Conservation (phyloP, 92 coral and sea anemone species). For the Paragorgia papillata region DNA sequence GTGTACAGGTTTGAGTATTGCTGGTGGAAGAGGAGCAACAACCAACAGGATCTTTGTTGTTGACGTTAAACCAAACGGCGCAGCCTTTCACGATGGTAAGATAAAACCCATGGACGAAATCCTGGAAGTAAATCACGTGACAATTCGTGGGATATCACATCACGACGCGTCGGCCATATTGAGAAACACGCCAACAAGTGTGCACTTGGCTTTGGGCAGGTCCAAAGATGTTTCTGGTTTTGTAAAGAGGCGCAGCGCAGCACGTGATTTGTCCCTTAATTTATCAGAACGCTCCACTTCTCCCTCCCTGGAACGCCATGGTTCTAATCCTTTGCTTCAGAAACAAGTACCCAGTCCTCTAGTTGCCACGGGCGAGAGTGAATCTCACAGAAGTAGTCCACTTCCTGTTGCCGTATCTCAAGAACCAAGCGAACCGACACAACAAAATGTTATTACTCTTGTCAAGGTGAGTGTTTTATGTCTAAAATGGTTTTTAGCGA, state of each 20-base stretch:
- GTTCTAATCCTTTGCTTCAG: slow-evolving; percentile 14
- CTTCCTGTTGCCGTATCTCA: background rate
- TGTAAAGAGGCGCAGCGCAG: slow-evolving; percentile 26
- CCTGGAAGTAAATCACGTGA: slow-evolving; percentile 85
- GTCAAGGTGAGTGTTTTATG: slow-evolving; percentile 26
- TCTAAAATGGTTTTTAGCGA: background rate
- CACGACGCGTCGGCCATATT: slow-evolving; percentile 96
- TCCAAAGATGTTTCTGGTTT: slow-evolving; percentile 22
- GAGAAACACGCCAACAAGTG: slow-evolving; percentile 83
- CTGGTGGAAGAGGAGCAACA: slow-evolving; percentile 97
- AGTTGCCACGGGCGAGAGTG: slow-evolving; percentile 8
- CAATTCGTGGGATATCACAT: slow-evolving; percentile 94
- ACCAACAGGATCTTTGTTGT: slow-evolving; percentile 95
- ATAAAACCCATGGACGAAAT: slow-evolving; percentile 95
- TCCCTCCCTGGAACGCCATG: slow-evolving; percentile 20
- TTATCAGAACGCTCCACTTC: slow-evolving; percentile 23
- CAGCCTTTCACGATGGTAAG: slow-evolving; percentile 89
- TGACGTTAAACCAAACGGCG: slow-evolving; percentile 94
- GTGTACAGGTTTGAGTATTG: slow-evolving; percentile 84
- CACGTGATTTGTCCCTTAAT: background rate
- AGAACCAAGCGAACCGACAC: slow-evolving; percentile 28
- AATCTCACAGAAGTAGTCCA: background rate
- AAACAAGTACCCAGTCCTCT: slow-evolving; percentile 23
- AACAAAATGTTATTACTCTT: slow-evolving; percentile 20
- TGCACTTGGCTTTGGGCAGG: slow-evolving; percentile 87